Base-by-base conservation (phyloP, 2,113 vertebrate species). In the Hucho hucho region DNA sequence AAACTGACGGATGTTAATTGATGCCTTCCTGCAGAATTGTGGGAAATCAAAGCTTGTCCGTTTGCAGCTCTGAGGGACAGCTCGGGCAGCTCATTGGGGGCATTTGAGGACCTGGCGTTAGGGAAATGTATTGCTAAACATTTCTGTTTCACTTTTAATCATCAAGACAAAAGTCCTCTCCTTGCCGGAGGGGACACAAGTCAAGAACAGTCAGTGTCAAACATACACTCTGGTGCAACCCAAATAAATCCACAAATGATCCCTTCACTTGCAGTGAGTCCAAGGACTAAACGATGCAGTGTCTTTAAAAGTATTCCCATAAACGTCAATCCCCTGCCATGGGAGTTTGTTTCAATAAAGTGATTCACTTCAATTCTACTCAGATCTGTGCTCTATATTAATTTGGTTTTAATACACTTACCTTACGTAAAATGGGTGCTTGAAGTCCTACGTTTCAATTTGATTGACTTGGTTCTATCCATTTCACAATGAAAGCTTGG, bases 201-300 rank as follows among this genome's bases (percentile, higher is more conserved):
- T 84, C 87, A 83, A 79, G 75, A 81, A 70, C 80, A 64, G 83
- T 90, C 80, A 88, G 67, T 71, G 75, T 87, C 83, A 85, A 43
- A 43, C 37, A 43, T 43, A 43, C 37, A 43, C 37, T 43, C 9
- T 43, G 9, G 37, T 11, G 37, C 37, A 43, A 43, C 37, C 37
- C 37, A 43, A 84, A 87, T 82, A 81, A 79, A 70, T 28, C 56
- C 16, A 74, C 25, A 80, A 70, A 72, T n/a, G 72, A 75, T 28
- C 76, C 64, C 22, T 43, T 70, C n/a, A 25, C 69, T 81, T 70
- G 73, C 81, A 81, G 79, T 81, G 25, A 80, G 82, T 82, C 78
- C 75, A 75, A 68, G 28, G 75, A n/a, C 70, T 68, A 28, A 83
- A 81, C 2, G 9, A 77, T 75, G 37, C 37, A 43, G 37, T 43